Conservation (phyloP, 2,797 vertebrate genomes). For the Sorex maritimensis region DNA sequence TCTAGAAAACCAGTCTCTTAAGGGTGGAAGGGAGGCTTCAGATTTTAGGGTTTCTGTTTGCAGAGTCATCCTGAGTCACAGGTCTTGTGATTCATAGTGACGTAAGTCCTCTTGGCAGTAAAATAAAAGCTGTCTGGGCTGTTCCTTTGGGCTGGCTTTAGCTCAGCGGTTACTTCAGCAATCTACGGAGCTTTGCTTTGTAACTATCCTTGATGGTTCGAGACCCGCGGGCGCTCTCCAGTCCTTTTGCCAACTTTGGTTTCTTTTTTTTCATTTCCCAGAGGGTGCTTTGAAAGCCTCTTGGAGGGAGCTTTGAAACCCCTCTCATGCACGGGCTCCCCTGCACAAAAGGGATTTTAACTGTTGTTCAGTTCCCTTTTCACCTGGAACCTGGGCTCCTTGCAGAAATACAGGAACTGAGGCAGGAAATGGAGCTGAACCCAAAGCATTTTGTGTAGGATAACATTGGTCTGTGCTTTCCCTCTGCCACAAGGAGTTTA, state of each 20-base stretch:
- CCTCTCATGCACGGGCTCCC: neutral
- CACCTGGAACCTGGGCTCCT: neutral
- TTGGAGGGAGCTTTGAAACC: neutral
- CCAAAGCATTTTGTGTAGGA: neutral
- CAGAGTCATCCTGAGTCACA: rapidly evolving
- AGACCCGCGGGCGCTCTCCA: constrained; percentile 61
- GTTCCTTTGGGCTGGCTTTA: rapidly evolving
- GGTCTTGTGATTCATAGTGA: neutral
- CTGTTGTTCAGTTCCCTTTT: neutral
- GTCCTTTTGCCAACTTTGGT: constrained; percentile 43
- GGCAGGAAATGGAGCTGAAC: constrained; percentile 12
- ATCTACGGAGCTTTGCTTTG: too few species aligned
- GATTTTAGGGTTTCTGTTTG: too few species aligned
- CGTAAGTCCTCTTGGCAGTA: neutral
- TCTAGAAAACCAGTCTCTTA: too few species aligned
- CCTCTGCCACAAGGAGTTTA: too few species aligned
- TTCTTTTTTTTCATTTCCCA: too few species aligned
- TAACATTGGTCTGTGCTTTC: neutral
- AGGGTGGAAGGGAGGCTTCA: neutral
- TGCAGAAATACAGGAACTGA: neutral
- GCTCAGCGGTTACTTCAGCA: constrained; percentile 80
- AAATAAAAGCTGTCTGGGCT: rapidly evolving
- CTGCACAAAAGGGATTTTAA: neutral
- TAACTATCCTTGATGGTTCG: constrained; percentile 6
- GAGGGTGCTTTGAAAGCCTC: too few species aligned